Base-by-base conservation (phyloP, 2,888 invertebrate genomes). In the Caenorhabditis sp. region DNA sequence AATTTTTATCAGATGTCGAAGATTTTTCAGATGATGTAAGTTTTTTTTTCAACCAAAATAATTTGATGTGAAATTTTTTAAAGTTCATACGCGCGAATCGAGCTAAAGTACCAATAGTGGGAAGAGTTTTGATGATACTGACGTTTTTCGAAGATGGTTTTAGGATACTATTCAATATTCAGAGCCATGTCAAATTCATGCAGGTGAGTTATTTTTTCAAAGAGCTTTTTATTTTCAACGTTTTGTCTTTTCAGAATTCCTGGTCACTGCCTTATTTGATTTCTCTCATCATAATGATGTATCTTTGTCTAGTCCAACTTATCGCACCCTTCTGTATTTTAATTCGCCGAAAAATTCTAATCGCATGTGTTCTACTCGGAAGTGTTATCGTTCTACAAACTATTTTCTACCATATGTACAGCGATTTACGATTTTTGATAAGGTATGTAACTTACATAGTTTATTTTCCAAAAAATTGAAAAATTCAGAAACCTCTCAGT, bases 71-170 rank as follows among this genome's bases (percentile, higher is more conserved):
- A 31, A 21, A 12, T 31, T 21, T 56, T 12, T 80, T 63, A n/a
- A 67, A 88, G 88, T 59, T 88, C 58, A 71, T 88, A 17, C 85
- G 88, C 14, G 76, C 80, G 60, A 85, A 86, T 27, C 84, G 87
- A 66, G 89, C 90, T 77, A 91, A 97, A 78, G 90, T 99, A 83
- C 99, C 99, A 31, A 96, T 95, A 81, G 92, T 96, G 83, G 97
- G 97, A 12, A 92, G 99, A 77, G 90, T 99, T 76, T 99, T 97
- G 89, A 92, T 99, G 74, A 95, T 99, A 88, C 95, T 96, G 84
- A 99, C 99, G 84, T 99, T 99, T 90, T 91, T 99, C 76, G 99
- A 99, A 90, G 99, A 99, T 91, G 99, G 99, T 0, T 91, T 99
- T 70, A 92, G 99, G 74, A 99, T 99, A 97, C 97, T 95, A 93